Percentiles rank a stretch among this genome's conserved stretches.
These are phyloP conservation scores for Saiga tatarica DNA, from an alignment of 2,113 vertebrate genomes.

Conservation along the genomic window DNA sequence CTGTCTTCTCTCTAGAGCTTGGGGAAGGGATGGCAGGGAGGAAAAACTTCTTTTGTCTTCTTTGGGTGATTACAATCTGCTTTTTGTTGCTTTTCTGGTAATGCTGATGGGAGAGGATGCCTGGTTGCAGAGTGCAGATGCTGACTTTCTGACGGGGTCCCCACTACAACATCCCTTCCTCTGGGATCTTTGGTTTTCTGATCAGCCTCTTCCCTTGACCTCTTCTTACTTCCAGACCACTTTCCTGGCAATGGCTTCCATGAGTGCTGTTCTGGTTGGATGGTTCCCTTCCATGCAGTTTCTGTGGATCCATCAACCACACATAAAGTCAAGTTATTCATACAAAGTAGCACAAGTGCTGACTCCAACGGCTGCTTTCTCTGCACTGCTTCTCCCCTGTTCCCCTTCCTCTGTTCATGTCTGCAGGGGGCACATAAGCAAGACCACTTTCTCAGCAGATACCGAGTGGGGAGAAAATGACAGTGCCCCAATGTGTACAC, in stretches of 20 bases:
- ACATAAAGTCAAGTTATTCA: background rate
- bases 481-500: background rate
- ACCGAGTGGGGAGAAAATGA: background rate
- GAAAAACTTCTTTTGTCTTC: background rate
- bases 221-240: background rate
- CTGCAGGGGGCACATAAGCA: background rate
- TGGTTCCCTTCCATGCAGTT: background rate
- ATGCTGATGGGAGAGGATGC: background rate
- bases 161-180: background rate
- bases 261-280: background rate
- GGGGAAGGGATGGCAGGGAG: background rate
- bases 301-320: background rate
- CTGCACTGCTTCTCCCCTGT: background rate
- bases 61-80: no score
- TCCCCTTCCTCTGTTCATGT: background rate
- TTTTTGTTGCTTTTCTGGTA: background rate
- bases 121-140: background rate
- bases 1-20: background rate
- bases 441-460: background rate
- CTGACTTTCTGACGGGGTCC: background rate
- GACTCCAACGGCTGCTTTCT: background rate
- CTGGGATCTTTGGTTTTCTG: background rate
- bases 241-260: background rate
- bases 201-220: background rate
- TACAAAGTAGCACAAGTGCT: rapidly evolving